phyloP scores from a whole-genome alignment of 2,888 invertebrate species.

The Thysanoteuthis rhombus region DNA sequence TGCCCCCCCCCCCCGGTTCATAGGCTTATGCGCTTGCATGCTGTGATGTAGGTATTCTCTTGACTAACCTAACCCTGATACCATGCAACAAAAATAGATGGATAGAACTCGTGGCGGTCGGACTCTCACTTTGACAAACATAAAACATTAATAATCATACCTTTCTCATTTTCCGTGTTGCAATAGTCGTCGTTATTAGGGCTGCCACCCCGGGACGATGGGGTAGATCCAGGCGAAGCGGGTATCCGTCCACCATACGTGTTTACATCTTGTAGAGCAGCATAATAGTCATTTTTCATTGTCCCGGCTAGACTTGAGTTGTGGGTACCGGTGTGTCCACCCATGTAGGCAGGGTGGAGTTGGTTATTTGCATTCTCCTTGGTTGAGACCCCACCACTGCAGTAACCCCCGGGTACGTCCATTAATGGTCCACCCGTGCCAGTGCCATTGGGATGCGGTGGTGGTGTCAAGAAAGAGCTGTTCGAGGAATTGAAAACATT shows the following conservation, averaged over 20 bases:
- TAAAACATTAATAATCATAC: too few relatives aligned
- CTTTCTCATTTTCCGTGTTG: slow-evolving; percentile 18
- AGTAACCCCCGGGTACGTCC: slow-evolving; percentile 24
- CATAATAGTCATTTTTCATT: slow-evolving; percentile 27
- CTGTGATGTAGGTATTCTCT: too few relatives aligned
- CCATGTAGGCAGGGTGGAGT: slow-evolving; percentile 27
- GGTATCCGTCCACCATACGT: slow-evolving; percentile 28
- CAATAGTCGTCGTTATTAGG: slow-evolving; percentile 16
- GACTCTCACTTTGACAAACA: too few relatives aligned
- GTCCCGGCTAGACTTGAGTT: slow-evolving; percentile 12
- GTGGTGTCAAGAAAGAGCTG: not conserved
- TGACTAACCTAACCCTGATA: too few relatives aligned
- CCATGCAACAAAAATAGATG: not conserved
- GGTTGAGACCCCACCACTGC: not conserved
- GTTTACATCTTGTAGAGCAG: slow-evolving; percentile 27
- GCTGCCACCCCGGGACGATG: slow-evolving; percentile 19
- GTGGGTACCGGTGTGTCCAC: slow-evolving; percentile 18
- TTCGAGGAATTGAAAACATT: slow-evolving; percentile 25
- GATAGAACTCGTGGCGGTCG: too few relatives aligned
- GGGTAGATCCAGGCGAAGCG: slow-evolving; percentile 29
- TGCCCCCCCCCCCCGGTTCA: too few relatives aligned
- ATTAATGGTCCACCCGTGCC: not conserved
- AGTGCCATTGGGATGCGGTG: not conserved
- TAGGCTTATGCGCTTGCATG: too few relatives aligned
- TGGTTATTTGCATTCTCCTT: slow-evolving; percentile 25